Base-by-base conservation (phyloP, 2,888 invertebrate species). In the Synanthedon andrenaeformis region DNA sequence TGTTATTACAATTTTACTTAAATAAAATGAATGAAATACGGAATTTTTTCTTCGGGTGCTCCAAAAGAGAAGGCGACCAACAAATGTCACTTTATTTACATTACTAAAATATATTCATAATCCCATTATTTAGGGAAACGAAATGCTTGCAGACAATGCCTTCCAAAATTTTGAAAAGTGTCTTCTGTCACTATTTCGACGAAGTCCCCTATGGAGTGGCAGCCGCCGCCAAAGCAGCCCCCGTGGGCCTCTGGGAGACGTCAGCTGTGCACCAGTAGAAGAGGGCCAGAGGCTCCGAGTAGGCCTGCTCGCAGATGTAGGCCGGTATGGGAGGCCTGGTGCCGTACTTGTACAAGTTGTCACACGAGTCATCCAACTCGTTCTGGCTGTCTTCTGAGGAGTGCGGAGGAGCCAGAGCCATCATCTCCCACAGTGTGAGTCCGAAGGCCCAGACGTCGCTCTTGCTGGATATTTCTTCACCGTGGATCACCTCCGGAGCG, bases 381-480 rank as follows among this genome's bases (percentile, higher is more conserved):
- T 45, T 4, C 6, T 13, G 6, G n/a, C 6, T 13, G n/a, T 66
- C 70, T 12, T 73, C 76, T 3, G 57, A 45, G 0, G 88, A 71
- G 67, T 93, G 92, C 0, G 95, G 96, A 0, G 92, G 89, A 53
- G 88, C 82, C 3, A 95, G 81, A 0, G 94, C 89, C 72, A 96
- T 82, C 91, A 94, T 95, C 87, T 96, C 95, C 91, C 93, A 95
- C 28, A 95, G 70, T 0, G 93, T 90, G 10, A 95, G 85, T 0
- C 95, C 96, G 59, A 92, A 92, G 2, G 95, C 88, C 84, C 94
- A 96, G 51, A 96, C 91, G 69, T 96, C 96, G 0, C 93, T 91
- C 77, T 93, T 94, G 62, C 81, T 82, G 3, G 92, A 91, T 52
- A 95, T 89, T 17, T 89, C 75, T 8, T 87, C 89, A 51, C 90